Evolutionary conservation across 2,113 vertebrate genomes (phyloP).

Genomic region (Colaptes auratus): DNA sequence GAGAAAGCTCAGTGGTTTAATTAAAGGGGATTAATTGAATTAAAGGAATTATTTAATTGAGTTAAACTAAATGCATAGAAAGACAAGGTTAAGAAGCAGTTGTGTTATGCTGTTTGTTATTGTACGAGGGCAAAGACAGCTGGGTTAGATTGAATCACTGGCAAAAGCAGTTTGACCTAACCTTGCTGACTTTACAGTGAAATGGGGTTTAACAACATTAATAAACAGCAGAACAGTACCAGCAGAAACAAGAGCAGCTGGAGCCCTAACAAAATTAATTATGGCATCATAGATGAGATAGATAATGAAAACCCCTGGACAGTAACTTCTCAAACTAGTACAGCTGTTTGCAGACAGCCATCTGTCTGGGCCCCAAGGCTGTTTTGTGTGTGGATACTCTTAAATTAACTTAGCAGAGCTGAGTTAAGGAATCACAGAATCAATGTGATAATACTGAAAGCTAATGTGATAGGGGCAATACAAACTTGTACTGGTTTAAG

Average conservation of each 20-base stretch:
- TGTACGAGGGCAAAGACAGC: not conserved
- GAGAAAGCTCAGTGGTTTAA: not conserved
- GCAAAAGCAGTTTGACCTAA: not conserved
- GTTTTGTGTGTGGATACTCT: not conserved
- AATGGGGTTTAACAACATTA: not conserved
- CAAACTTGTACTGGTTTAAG: not conserved
- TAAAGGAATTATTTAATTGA: not conserved
- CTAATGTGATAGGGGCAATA: not conserved
- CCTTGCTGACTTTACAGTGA: not conserved
- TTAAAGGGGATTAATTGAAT: conserved; percentile 40
- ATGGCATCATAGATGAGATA: conserved; percentile 29
- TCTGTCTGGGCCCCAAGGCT: conserved; percentile 20
- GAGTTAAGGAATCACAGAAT: not conserved
- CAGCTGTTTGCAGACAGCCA: conserved; percentile 39
- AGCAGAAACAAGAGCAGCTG: conserved; percentile 36
- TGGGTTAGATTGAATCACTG: not conserved
- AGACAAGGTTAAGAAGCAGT: not conserved
- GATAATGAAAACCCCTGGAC: conserved; percentile 48
- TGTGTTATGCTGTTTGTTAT: not conserved
- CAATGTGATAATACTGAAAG: not conserved
- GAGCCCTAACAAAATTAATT: conserved; percentile 27
- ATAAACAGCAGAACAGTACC: not conserved
- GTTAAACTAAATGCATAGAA: not conserved
- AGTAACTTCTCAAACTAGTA: not conserved
- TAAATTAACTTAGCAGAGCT: not conserved